These are phyloP conservation scores for Onthophagus taurus DNA, from an alignment of 1,140 invertebrate species.

Conservation along the genomic window DNA sequence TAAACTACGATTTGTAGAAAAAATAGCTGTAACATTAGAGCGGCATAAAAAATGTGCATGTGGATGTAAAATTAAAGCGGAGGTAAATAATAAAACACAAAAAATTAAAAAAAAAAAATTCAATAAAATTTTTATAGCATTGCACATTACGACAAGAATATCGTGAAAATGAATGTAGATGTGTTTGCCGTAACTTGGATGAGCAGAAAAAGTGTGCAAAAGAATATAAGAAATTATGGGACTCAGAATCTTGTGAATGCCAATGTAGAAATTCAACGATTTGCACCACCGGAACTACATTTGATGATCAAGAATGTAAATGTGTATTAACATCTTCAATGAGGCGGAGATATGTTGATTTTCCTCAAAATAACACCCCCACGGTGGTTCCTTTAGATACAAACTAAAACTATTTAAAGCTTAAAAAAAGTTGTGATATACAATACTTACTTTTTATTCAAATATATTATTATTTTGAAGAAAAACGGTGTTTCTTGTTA, in stretches of 20 bases:
- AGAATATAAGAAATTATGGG: conserved; percentile 47
- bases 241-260: conserved; percentile 47
- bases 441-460: too few species aligned
- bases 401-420: too few species aligned
- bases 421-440: too few species aligned
- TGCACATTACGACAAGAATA: conserved; percentile 51
- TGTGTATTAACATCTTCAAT: conserved; percentile 34
- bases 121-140: conserved; percentile 36
- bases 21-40: conserved; percentile 44
- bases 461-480: too few species aligned
- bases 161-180: conserved; percentile 44
- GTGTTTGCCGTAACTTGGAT: conserved; percentile 49
- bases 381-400: too few species aligned
- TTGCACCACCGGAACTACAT: conserved; percentile 51
- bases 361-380: too few species aligned
- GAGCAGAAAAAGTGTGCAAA: conserved; percentile 47
- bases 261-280: conserved; percentile 43
- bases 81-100: conserved; percentile 38
- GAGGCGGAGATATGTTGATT: conserved; percentile 18
- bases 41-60: conserved; percentile 53
- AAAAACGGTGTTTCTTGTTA: too few species aligned
- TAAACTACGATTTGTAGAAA: conserved; percentile 28
- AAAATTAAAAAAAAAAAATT: too few species aligned
- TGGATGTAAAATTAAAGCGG: conserved; percentile 45
- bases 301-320: conserved; percentile 50